Evolutionary conservation across 2,797 vertebrate genomes (phyloP).

Genomic region (Rousettus madagascariensis): DNA sequence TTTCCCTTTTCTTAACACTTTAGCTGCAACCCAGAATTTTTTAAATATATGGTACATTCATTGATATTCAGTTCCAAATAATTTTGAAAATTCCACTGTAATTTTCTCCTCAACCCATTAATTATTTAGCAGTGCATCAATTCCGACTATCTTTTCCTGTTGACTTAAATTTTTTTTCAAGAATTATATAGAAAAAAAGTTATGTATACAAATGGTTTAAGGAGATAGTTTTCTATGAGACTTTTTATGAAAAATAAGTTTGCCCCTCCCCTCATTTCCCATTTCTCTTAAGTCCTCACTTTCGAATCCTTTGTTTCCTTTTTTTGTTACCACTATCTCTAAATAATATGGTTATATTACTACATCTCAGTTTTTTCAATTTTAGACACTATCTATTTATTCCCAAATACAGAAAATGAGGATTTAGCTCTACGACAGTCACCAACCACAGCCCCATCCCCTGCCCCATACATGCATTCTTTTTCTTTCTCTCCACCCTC

Average conservation of each 20-base stretch:
- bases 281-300: background rate
- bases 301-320: background rate
- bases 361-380: background rate
- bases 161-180: background rate
- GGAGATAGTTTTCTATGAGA: background rate
- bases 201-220: background rate
- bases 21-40: background rate
- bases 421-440: background rate
- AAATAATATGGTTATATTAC: background rate
- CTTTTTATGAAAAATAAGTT: background rate
- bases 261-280: background rate
- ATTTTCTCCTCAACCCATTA: constrained; percentile 11
- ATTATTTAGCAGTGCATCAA: background rate
- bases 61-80: constrained; percentile 29
- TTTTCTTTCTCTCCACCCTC: background rate
- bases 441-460: background rate
- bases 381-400: background rate
- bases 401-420: background rate
- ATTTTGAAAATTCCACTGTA: background rate
- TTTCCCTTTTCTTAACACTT: constrained; percentile 2
- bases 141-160: constrained; percentile 2
- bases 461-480: no score
- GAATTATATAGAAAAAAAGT: background rate
- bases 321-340: background rate
- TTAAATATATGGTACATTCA: background rate